Evolutionary conservation across 2,797 vertebrate genomes (phyloP), one percentile per base, ranked within the genome.

Genomic region (Falco biarmicus): DNA sequence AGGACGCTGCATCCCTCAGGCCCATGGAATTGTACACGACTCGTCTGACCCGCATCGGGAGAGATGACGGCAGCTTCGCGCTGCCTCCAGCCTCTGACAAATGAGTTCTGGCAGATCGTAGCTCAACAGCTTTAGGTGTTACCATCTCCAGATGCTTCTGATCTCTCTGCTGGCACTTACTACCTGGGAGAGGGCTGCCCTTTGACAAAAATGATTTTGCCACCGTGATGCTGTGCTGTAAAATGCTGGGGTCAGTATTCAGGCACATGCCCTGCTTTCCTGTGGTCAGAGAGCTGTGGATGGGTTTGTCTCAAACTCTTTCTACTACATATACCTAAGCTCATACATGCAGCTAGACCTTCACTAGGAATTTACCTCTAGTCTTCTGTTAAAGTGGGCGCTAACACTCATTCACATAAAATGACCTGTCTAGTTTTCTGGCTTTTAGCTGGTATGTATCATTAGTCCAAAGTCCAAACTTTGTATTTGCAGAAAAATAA

Each of bases 101-200:
- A 96, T 84, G 65, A 75, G 29, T 90, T 95, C 76, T 94, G 85
- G 43, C 92, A 95, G 83, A 43, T 53, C 43, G 70, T 31, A 73
- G 76, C 8, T 9, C 94, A 88, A 54, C 85, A 90, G 65, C 93
- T 91, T 91, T 76, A 91, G 88, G 77, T 93, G 92, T 92, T 94
- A 59, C 74, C 43, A 29, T 95, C 51, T 80, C 70, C 94, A 93
- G 74, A 84, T 89, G 74, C 85, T 94, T 93, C 75, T 92, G 70
- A 64, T 90, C 51, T 63, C 78, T 85, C 84, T 80, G n/a, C 48
- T 90, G 78, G 56, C 81, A 43, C 60, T 91, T 80, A 45, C 13
- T 70, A 84, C 60, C 48, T 93, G 37, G 7, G 31, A 89, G 31
- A 83, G 75, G 54, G 37, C 22, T 82, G n/a, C 17, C 20, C 16